A percentile compares a stretch with the other conserved stretches of the same genome.
phyloP scores from a whole-genome alignment of 1,140 invertebrate genomes.

The Drosophila pectinifera region DNA sequence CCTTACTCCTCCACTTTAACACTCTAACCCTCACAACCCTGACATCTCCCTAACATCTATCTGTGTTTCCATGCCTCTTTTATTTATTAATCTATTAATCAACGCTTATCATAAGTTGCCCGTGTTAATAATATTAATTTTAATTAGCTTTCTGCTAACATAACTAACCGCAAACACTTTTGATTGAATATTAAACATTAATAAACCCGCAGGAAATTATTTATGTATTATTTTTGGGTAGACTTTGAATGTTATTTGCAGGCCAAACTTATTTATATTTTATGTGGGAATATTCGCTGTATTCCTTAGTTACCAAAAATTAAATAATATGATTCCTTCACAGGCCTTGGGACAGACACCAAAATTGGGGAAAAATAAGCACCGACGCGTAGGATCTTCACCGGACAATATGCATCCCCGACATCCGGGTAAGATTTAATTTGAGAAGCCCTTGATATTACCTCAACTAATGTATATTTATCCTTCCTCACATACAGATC shows the following conservation, averaged over 20 bases:
- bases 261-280: conserved; percentile 17
- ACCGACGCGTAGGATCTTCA: conserved; percentile 81
- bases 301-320: background rate
- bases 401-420: conserved; percentile 83
- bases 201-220: conserved; percentile 29
- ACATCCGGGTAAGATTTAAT: conserved; percentile 65
- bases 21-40: conserved; percentile 5
- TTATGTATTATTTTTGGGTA: conserved; percentile 32
- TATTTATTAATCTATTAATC: conserved; percentile 7
- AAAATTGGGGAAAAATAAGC: conserved; percentile 76
- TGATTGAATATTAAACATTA: conserved; percentile 22
- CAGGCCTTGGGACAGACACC: conserved; percentile 82
- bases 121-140: conserved; percentile 35
- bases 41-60: conserved; percentile 32
- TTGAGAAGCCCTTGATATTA: too few relatives aligned
- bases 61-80: conserved; percentile 15
- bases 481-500: conserved; percentile 63
- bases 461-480: background rate
- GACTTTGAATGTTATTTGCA: conserved; percentile 31
- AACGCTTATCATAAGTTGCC: conserved; percentile 33
- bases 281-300: background rate
- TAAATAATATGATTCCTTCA: background rate
- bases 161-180: conserved; percentile 28
- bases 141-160: conserved; percentile 32
- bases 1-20: background rate